A percentile compares a stretch with the other conserved stretches of the same genome.
Conservation (phyloP, 2,113 vertebrate species). For the Larimichthys crocea region DNA sequence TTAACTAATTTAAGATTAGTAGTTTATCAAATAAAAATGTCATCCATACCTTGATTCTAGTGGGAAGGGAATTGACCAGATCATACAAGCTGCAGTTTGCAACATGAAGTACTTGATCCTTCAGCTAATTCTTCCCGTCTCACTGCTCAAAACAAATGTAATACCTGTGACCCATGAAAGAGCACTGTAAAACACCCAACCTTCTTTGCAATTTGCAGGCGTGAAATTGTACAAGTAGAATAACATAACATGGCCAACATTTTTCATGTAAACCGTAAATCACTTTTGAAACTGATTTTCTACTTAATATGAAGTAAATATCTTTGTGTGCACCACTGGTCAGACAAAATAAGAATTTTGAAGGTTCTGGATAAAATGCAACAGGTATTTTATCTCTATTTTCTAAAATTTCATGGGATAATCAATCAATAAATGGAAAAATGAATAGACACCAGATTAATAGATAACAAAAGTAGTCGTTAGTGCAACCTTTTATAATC, state of each 20-base stretch:
- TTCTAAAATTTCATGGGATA: too few relatives aligned
- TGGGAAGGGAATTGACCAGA: not conserved
- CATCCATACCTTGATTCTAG: too few relatives aligned
- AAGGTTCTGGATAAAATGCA: not conserved
- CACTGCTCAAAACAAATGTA: not conserved
- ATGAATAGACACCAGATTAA: too few relatives aligned
- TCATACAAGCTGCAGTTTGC: not conserved
- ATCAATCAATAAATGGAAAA: too few relatives aligned
- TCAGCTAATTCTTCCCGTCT: too few relatives aligned
- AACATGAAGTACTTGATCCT: not conserved
- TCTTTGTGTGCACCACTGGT: too few relatives aligned
- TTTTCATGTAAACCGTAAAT: too few relatives aligned
- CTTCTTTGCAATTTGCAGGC: not conserved
- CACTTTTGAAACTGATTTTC: not conserved
- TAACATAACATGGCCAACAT: too few relatives aligned
- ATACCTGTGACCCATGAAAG: not conserved
- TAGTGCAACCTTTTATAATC: not conserved
- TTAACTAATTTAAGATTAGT: too few relatives aligned
- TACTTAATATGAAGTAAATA: not conserved
- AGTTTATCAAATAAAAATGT: too few relatives aligned
- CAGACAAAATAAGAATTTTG: not conserved
- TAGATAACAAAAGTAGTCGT: too few relatives aligned
- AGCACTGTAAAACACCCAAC: not conserved
- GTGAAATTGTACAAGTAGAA: not conserved
- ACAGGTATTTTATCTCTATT: not conserved